A percentile compares a stretch with the other conserved stretches of the same genome.
These are phyloP conservation scores for Temnothorax ravouxi DNA, from an alignment of 2,888 invertebrate genomes.

Conservation along the genomic window DNA sequence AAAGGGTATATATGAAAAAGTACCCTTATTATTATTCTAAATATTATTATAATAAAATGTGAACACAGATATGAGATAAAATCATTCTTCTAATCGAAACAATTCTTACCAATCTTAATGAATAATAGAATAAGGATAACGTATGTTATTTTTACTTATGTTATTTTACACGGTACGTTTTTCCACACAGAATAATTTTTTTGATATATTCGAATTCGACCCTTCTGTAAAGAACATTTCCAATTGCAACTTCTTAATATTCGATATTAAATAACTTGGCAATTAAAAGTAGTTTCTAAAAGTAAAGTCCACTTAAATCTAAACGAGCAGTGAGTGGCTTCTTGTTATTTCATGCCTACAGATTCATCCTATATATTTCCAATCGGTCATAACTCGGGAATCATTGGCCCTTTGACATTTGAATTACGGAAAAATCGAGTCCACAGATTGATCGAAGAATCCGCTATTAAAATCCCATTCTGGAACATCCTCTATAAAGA, in stretches of 20 bases:
- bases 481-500: constrained; percentile 18
- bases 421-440: constrained; percentile 38
- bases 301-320: constrained; percentile 13
- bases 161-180: background rate
- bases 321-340: background rate
- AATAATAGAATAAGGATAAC: background rate
- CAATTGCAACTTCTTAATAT: background rate
- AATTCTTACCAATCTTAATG: background rate
- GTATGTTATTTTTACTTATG: background rate
- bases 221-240: background rate
- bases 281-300: constrained; percentile 43
- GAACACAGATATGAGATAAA: too few relatives aligned
- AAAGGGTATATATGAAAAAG: background rate
- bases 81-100: background rate
- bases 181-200: background rate
- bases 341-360: constrained; percentile 9
- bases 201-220: background rate
- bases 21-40: too few relatives aligned
- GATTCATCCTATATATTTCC: background rate
- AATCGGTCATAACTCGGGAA: background rate
- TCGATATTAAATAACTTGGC: background rate
- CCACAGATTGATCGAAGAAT: constrained; percentile 13
- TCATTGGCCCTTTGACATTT: constrained; percentile 43
- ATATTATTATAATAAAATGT: too few relatives aligned
- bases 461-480: constrained; percentile 34